These are phyloP conservation scores for Achatina immaculata DNA, from an alignment of 1,140 invertebrate species.

Conservation along the genomic window DNA sequence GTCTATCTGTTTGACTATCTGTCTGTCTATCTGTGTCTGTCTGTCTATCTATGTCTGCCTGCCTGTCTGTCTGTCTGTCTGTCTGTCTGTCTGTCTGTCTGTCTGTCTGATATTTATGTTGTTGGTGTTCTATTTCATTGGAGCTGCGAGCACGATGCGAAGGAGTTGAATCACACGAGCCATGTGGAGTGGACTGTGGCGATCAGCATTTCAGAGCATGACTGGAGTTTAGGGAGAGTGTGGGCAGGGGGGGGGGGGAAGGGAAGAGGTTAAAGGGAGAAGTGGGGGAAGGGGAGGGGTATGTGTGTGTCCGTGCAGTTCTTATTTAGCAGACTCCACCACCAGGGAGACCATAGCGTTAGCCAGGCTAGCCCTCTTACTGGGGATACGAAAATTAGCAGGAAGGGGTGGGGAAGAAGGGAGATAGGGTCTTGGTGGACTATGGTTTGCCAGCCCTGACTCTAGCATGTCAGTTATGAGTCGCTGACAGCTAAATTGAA, in stretches of 20 bases:
- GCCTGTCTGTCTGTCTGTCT: too few species aligned
- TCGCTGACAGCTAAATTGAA: too few species aligned
- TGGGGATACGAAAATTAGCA: neutral
- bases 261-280: conserved; percentile 5
- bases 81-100: too few species aligned
- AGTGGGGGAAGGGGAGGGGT: neutral
- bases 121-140: neutral
- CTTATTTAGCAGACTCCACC: too few species aligned
- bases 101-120: neutral
- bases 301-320: too few species aligned
- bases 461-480: too few species aligned
- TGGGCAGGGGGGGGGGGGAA: conserved; percentile 1
- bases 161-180: neutral
- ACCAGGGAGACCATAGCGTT: too few species aligned
- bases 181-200: conserved; percentile 6
- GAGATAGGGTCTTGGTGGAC: neutral
- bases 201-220: conserved; percentile 23
- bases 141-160: conserved; percentile 2
- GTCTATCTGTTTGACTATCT: too few species aligned
- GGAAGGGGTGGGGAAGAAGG: neutral
- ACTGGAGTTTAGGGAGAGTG: conserved; percentile 19
- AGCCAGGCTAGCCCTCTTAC: too few species aligned
- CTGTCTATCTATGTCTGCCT: too few species aligned
- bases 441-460: too few species aligned
- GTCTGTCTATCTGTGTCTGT: too few species aligned